Evolutionary conservation across 2,888 invertebrate genomes (phyloP).

Genomic region (Idaea straminata): DNA sequence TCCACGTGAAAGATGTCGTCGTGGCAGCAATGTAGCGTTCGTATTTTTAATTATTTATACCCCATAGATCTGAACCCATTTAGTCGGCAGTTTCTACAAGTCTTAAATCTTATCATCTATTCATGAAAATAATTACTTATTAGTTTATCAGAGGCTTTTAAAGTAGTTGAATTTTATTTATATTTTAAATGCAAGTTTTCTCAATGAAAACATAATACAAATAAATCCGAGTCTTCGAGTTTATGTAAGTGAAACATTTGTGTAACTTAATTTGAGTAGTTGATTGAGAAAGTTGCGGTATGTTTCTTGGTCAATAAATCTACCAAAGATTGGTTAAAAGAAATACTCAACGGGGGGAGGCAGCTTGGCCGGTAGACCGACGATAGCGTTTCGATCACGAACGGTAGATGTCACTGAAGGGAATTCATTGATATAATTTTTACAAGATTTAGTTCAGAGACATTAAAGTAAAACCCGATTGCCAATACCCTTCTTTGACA

Average conservation of each 20-base stretch:
- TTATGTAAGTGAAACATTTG: constrained; percentile 16
- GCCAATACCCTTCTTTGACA: not conserved
- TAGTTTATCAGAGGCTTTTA: constrained; percentile 32
- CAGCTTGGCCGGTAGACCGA: constrained; percentile 4
- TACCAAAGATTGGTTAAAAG: constrained; percentile 31
- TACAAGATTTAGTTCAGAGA: not conserved
- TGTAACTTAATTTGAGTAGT: constrained; percentile 4
- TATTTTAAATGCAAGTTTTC: constrained; percentile 29
- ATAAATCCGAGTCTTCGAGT: constrained; percentile 25
- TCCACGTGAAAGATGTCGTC: constrained; percentile 56
- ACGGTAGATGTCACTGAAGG: not conserved
- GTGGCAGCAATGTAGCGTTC: not conserved
- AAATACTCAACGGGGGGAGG: constrained; percentile 23
- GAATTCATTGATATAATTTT: not conserved
- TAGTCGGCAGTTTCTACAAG: not conserved
- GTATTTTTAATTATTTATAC: constrained; percentile 36
- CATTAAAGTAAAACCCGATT: not conserved
- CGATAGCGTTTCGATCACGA: not conserved
- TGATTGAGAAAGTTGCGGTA: constrained; percentile 4
- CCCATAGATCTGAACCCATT: constrained; percentile 59
- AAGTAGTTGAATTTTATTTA: constrained; percentile 28
- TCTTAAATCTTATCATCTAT: constrained; percentile 18
- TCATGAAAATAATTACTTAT: constrained; percentile 17
- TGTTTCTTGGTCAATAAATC: constrained; percentile 17
- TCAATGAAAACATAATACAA: constrained; percentile 13